A percentile compares a stretch with the other conserved stretches of the same genome.
Evolutionary conservation across 2,113 vertebrate species (phyloP).

Genomic region (Pomatorhinus ruficollis): DNA sequence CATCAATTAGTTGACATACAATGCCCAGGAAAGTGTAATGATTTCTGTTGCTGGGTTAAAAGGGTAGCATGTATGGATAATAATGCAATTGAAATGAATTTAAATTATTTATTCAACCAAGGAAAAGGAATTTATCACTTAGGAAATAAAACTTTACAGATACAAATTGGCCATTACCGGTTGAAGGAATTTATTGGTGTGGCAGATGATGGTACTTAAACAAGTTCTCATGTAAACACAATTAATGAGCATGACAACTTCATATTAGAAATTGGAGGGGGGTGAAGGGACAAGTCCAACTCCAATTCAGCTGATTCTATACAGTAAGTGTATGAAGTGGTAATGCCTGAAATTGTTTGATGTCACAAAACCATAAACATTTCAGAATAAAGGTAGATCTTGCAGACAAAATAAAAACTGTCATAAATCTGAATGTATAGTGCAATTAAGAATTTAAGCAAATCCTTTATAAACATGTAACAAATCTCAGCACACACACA

Average conservation of each 20-base stretch:
- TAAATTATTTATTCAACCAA: background rate
- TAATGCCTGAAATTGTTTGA: background rate
- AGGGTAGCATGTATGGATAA: background rate
- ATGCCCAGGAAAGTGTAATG: background rate
- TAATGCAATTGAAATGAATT: background rate
- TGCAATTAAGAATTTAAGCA: background rate
- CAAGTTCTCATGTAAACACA: background rate
- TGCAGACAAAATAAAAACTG: background rate
- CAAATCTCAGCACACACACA: background rate
- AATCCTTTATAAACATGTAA: background rate
- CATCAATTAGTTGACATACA: background rate
- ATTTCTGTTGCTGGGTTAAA: background rate
- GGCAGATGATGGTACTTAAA: background rate
- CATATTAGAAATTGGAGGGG: background rate
- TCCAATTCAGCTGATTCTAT: background rate
- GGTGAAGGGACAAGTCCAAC: background rate
- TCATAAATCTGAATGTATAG: background rate
- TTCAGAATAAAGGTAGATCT: background rate
- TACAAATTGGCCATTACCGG: background rate
- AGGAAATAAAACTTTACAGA: background rate
- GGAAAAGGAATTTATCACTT: background rate
- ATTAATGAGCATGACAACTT: background rate
- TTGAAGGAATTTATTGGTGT: background rate
- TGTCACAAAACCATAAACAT: background rate
- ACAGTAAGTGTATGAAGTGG: background rate